Base-by-base conservation (phyloP, 2,888 invertebrate genomes). In the Nomada fucata region DNA sequence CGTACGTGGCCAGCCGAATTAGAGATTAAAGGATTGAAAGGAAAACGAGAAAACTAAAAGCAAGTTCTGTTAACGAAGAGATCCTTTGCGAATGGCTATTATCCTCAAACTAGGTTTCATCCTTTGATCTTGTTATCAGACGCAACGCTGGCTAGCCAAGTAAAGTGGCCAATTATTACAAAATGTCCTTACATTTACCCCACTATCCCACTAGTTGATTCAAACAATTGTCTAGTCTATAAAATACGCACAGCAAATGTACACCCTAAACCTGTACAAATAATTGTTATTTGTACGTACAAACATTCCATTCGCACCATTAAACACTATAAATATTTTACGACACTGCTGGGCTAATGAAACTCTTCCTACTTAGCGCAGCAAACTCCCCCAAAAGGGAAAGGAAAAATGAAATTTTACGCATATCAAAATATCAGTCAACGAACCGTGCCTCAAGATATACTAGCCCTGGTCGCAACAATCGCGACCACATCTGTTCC, bases 21-120 rank as follows among this genome's bases (percentile, higher is more conserved):
- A 88, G 86, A 89, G 87, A 90, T 89, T 86, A 83, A 87, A 84
- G 82, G 82, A 83, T 86, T 83, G 81, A 74, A 83, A 69, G 73
- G 76, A 20, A 36, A 75, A 69, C 57, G 77, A 69, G 72, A 87
- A 70, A 78, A 64, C 67, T 75, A 42, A 29, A 73, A 65, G 65
- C 59, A 82, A 75, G 60, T 75, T 72, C 86, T 77, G 80, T 76
- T 65, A 70, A 70, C 50, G 50, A 81, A 75, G 72, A 72, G 72
- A 68, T 53, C 78, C 78, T 63, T 59, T 65, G 50, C 57, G 65
- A 47, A 75, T 55, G 78, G 10, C 44, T 55, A 71, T 82, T 84
- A 82, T 76, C 86, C 42, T 79, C 64, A 63, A 44, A 60, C 55
- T 44, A 55, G 23, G 26, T 74, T 71, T 47, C 42, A 44, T 1